A percentile compares a stretch with the other conserved stretches of the same genome.
phyloP scores from a whole-genome alignment of 2,113 vertebrate species.

The Theropithecus gelada region DNA sequence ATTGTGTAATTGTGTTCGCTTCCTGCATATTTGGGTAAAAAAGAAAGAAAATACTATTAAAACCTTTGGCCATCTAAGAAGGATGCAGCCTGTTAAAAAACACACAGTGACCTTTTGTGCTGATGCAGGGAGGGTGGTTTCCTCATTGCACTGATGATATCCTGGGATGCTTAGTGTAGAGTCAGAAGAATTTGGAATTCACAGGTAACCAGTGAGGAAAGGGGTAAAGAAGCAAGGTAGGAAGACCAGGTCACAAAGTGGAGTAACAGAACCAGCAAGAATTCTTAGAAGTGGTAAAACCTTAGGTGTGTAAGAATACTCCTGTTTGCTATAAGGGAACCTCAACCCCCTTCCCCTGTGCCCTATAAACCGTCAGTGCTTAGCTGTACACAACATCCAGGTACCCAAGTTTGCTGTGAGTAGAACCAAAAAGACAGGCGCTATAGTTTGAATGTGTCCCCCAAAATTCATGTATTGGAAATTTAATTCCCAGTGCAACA shows the following conservation, averaged over 20 bases:
- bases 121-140: background rate
- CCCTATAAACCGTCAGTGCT: background rate
- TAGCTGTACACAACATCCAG: background rate
- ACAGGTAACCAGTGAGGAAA: background rate
- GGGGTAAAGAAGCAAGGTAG: background rate
- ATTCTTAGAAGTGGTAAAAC: background rate
- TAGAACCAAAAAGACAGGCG: background rate
- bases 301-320: background rate
- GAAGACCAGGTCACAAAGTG: background rate
- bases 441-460: background rate
- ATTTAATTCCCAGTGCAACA: background rate
- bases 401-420: background rate
- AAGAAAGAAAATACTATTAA: background rate
- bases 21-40: background rate
- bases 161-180: background rate
- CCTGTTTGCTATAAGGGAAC: background rate
- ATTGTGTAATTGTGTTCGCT: background rate
- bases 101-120: background rate
- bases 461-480: background rate
- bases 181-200: background rate
- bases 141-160: background rate
- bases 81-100: background rate
- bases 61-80: background rate
- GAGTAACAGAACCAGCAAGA: background rate
- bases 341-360: background rate